These are phyloP conservation scores for Rhynchomys soricoides DNA, from an alignment of 2,113 vertebrate species.

Conservation along the genomic window DNA sequence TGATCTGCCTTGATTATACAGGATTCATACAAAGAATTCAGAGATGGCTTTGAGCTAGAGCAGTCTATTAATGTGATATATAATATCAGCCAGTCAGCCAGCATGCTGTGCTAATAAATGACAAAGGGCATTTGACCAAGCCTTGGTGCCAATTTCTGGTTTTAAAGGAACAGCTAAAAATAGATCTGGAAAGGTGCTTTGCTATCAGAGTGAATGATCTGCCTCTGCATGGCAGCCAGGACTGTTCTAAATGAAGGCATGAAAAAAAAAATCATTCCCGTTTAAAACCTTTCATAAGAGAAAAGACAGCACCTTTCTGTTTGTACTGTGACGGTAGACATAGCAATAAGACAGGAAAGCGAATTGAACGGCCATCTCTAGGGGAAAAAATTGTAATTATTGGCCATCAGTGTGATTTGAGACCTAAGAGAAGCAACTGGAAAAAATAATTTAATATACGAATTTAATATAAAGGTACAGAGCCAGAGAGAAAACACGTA, in stretches of 20 bases:
- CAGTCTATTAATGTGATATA: neutral
- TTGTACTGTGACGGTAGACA: neutral
- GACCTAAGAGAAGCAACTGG: constrained; percentile 10
- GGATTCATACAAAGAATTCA: constrained; percentile 19
- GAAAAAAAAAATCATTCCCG: neutral
- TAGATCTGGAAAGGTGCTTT: neutral
- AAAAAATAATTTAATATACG: neutral
- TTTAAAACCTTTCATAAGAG: neutral
- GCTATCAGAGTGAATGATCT: neutral
- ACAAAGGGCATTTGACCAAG: neutral
- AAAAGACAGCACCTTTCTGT: neutral
- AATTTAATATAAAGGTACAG: neutral
- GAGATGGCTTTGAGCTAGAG: neutral
- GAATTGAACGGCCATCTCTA: neutral
- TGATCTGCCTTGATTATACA: neutral
- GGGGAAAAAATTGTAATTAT: neutral
- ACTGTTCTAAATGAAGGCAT: neutral
- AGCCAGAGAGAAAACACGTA: neutral
- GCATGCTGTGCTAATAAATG: neutral
- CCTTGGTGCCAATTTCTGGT: neutral
- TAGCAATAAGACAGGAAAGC: constrained; percentile 56
- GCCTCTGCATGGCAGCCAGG: neutral
- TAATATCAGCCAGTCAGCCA: neutral
- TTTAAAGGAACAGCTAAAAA: constrained; percentile 32
- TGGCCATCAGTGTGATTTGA: neutral